Evolutionary conservation across 2,888 invertebrate species (phyloP).

Genomic region (Sarcophaga caerulescens): DNA sequence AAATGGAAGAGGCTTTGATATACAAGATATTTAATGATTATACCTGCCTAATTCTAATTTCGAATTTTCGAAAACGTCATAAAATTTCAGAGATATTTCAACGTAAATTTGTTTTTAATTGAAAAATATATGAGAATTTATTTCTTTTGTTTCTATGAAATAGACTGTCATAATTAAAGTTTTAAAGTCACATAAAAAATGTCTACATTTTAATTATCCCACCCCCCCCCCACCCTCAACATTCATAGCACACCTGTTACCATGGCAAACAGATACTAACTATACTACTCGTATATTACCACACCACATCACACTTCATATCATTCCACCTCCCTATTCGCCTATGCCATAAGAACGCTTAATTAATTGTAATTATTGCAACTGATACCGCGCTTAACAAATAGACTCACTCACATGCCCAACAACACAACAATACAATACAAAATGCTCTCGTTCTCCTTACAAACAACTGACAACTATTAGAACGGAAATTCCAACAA

Average conservation of each 20-base stretch:
- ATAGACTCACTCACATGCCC: not conserved
- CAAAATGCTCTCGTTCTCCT: no score
- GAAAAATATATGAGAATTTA: no score
- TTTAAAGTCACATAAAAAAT: not conserved
- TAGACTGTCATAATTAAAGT: not conserved
- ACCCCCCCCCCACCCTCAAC: no score
- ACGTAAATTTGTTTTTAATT: no score
- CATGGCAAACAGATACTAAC: not conserved
- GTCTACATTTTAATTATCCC: conserved; percentile 8
- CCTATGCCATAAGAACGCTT: not conserved
- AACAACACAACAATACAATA: no score
- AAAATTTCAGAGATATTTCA: no score
- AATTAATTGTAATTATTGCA: conserved; percentile 44
- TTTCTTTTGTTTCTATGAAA: no score
- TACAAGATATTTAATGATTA: no score
- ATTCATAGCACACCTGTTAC: conserved; percentile 32
- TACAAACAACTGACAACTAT: not conserved
- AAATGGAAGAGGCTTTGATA: no score
- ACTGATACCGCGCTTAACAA: conserved; percentile 8
- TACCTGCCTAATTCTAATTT: no score
- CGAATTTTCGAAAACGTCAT: no score
- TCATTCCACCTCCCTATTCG: not conserved
- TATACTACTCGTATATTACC: no score
- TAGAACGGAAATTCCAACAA: conserved; percentile 11
- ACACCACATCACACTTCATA: not conserved